These are phyloP conservation scores for Acropora tenuis DNA, from an alignment of 64 coral and sea anemone genomes.

Conservation along the genomic window DNA sequence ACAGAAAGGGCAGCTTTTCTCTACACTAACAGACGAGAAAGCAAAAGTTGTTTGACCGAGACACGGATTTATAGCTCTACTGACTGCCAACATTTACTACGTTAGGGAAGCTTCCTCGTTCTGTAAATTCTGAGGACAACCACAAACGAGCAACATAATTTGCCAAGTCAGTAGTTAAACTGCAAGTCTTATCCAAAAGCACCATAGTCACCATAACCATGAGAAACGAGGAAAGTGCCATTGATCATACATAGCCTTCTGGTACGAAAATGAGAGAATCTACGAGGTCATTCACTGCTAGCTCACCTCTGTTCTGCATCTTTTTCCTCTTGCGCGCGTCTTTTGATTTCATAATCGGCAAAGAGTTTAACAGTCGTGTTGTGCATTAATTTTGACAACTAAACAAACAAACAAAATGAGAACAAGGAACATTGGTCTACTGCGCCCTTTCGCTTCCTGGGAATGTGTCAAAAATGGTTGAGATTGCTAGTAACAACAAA, in stretches of 20 bases:
- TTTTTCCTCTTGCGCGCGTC: constrained; percentile 86
- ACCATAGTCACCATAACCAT: too few species aligned
- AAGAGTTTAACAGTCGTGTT: constrained; percentile 92
- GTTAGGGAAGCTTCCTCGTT: too few species aligned
- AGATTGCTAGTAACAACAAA: too few species aligned
- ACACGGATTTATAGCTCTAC: too few species aligned
- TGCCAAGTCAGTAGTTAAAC: neutral
- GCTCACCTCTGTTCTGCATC: constrained; percentile 60
- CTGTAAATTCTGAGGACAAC: neutral
- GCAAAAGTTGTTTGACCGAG: too few species aligned
- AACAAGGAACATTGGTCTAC: neutral
- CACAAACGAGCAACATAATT: too few species aligned
- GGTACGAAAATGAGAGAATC: neutral
- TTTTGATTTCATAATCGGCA: constrained; percentile 97
- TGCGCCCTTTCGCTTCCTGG: too few species aligned
- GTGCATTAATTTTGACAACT: constrained; percentile 86
- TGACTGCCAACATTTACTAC: too few species aligned
- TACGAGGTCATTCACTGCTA: neutral
- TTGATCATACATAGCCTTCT: neutral
- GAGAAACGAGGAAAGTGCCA: too few species aligned
- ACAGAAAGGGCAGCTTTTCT: too few species aligned
- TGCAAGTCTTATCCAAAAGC: neutral
- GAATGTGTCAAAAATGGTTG: too few species aligned
- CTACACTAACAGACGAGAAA: too few species aligned
- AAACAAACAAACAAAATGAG: neutral